Evolutionary conservation across 2,113 vertebrate species (phyloP).

Genomic region (Paramormyrops kingsleyae): DNA sequence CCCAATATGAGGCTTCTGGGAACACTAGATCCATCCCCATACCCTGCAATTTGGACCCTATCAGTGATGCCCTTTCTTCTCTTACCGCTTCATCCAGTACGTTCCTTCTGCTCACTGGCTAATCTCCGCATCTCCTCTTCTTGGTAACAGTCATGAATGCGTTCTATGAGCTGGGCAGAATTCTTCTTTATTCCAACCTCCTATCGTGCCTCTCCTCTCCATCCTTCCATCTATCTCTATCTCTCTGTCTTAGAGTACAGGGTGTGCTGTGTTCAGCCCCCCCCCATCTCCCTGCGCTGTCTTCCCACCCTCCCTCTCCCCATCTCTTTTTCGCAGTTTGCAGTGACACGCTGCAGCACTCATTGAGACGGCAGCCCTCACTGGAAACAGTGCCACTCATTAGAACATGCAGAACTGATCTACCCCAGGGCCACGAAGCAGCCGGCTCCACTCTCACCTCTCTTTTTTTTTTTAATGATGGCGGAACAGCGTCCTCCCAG

Average conservation of each 20-base stretch:
- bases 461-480: constrained; percentile 10
- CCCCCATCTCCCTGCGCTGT: neutral
- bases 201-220: neutral
- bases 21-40: neutral
- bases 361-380: constrained; percentile 25
- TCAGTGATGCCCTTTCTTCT: neutral
- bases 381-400: constrained; percentile 24
- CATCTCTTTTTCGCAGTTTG: constrained; percentile 9
- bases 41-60: neutral
- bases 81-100: neutral
- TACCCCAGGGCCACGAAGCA: constrained; percentile 20
- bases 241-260: constrained; percentile 17
- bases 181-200: neutral
- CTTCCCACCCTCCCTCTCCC: neutral
- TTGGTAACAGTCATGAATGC: constrained; percentile 12
- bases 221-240: neutral
- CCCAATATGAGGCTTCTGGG: neutral
- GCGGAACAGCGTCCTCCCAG: neutral
- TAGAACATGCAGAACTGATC: constrained; percentile 21
- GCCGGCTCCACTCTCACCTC: constrained; percentile 1
- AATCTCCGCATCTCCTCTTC: neutral
- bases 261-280: constrained; percentile 4
- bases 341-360: constrained; percentile 19
- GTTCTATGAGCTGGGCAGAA: neutral
- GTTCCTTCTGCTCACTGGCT: neutral